These are phyloP conservation scores for Nycticorax nycticorax DNA, from an alignment of 2,113 vertebrate genomes.

Conservation along the genomic window DNA sequence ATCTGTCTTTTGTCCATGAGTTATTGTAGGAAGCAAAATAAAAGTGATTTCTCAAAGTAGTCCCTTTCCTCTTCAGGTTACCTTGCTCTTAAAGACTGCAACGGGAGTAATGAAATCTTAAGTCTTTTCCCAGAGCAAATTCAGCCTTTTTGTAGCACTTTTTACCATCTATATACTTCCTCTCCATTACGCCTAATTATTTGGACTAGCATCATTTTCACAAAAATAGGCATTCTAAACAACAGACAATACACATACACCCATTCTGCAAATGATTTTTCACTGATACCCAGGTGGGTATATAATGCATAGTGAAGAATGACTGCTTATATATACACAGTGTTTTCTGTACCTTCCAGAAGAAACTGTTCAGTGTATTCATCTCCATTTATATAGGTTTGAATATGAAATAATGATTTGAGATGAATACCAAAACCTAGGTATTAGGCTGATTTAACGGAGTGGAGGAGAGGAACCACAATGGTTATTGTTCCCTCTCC, in stretches of 20 bases:
- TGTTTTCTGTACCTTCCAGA: neutral
- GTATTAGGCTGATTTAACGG: neutral
- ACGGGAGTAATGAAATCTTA: neutral
- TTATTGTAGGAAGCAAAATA: slow-evolving; percentile 2
- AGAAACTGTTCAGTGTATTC: neutral
- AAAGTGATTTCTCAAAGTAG: neutral
- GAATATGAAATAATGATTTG: neutral
- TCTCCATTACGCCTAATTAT: neutral
- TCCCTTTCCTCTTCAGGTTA: neutral
- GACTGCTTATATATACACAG: neutral
- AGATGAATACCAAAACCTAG: neutral
- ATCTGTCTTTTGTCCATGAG: neutral
- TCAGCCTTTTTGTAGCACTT: neutral
- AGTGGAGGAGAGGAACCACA: neutral
- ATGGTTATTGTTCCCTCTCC: neutral
- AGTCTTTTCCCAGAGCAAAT: neutral
- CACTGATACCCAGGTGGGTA: neutral
- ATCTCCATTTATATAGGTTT: neutral
- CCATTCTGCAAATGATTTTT: neutral
- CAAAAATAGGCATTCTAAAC: neutral
- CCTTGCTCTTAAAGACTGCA: neutral
- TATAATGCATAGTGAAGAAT: neutral
- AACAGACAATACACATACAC: neutral
- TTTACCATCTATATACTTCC: neutral
- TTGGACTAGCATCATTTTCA: neutral